These are phyloP conservation scores for Sebastiscus albofasciatus DNA, from an alignment of 2,797 vertebrate species.

Conservation along the genomic window DNA sequence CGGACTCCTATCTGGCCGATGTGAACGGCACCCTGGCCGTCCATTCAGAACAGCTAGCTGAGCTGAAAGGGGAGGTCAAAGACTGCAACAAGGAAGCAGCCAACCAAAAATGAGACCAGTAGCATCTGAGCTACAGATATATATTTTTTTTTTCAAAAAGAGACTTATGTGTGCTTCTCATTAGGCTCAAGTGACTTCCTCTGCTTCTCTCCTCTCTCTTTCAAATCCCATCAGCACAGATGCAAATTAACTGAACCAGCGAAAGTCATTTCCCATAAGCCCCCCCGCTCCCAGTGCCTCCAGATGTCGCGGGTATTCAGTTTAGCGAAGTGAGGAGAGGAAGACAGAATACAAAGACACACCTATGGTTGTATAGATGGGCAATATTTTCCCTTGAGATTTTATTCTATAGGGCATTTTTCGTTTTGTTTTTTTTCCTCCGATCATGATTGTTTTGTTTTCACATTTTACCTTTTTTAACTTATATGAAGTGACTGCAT, in stretches of 20 bases:
- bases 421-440: conserved; percentile 30
- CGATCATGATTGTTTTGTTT: conserved; percentile 64
- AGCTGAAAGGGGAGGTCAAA: conserved; percentile 88
- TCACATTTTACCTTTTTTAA: conserved; percentile 81
- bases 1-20: conserved; percentile 87
- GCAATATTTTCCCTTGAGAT: conserved; percentile 63
- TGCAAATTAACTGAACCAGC: conserved; percentile 54
- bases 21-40: conserved; percentile 87
- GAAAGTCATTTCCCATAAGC: conserved; percentile 41
- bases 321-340: conserved; percentile 41
- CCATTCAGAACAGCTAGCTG: conserved; percentile 89
- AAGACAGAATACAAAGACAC: conserved; percentile 48
- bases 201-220: conserved; percentile 33
- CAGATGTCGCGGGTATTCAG: conserved; percentile 52
- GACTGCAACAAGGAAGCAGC: conserved; percentile 83
- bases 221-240: conserved; percentile 43
- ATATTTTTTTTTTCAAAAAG: neutral
- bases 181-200: conserved; percentile 48
- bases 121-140: conserved; percentile 64
- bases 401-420: conserved; percentile 79
- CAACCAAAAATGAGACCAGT: conserved; percentile 76
- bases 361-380: conserved; percentile 68
- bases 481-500: conserved; percentile 87
- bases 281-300: conserved; percentile 13
- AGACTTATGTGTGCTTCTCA: conserved; percentile 53